These are phyloP conservation scores for Bungarus multicinctus DNA, from an alignment of 2,113 vertebrate genomes.

Conservation along the genomic window DNA sequence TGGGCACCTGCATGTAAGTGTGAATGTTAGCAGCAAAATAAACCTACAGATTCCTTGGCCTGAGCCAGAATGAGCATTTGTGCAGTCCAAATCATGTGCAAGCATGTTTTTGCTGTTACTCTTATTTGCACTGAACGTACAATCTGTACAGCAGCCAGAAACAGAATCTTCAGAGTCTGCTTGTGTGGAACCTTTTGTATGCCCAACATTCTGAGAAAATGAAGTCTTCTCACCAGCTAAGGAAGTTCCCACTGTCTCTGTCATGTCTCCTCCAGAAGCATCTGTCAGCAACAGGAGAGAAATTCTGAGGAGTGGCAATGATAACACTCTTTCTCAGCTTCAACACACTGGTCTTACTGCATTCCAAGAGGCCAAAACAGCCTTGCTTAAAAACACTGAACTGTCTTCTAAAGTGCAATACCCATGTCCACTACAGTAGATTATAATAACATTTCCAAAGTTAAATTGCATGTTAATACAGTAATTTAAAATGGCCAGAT, in stretches of 20 bases:
- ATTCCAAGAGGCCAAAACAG: neutral
- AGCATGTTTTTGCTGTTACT: neutral
- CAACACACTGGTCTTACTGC: neutral
- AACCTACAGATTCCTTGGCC: neutral
- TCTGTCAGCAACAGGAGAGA: neutral
- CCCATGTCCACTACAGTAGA: slow-evolving; percentile 9
- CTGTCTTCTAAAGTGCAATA: slow-evolving; percentile 40
- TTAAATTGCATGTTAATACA: slow-evolving; percentile 59
- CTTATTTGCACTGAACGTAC: neutral
- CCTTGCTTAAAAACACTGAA: neutral
- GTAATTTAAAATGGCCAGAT: slow-evolving; percentile 47
- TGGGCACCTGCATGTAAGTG: neutral
- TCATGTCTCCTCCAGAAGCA: neutral
- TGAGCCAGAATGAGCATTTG: neutral
- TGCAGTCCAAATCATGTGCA: neutral
- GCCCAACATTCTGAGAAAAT: neutral
- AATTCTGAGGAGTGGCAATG: neutral
- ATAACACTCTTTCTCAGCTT: neutral
- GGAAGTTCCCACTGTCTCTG: neutral
- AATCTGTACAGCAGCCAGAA: neutral
- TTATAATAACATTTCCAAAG: slow-evolving; percentile 47
- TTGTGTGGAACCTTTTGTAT: neutral
- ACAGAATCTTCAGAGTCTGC: neutral
- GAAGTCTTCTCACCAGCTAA: neutral
- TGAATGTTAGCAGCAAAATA: neutral